These are phyloP conservation scores for Drosophila nebulosa DNA, from an alignment of 1,140 invertebrate species.

Conservation along the genomic window DNA sequence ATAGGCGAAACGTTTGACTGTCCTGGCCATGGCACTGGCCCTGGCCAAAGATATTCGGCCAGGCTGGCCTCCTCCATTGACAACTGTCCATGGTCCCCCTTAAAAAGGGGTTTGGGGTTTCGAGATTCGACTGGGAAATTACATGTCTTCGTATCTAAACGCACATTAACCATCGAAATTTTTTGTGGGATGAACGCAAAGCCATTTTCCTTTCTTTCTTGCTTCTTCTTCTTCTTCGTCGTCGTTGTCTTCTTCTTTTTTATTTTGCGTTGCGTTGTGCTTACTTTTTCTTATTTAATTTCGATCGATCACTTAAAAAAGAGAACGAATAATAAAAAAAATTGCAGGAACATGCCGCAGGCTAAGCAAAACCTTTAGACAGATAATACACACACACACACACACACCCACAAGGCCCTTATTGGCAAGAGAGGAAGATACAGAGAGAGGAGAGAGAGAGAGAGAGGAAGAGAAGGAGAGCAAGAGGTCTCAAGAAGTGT, in stretches of 20 bases:
- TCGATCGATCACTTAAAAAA: conserved; percentile 74
- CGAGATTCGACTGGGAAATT: conserved; percentile 74
- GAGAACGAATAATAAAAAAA: conserved; percentile 74
- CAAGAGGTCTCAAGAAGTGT: neutral
- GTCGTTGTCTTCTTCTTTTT: neutral
- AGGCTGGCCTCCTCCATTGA: conserved; percentile 42
- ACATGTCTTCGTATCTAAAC: conserved; percentile 76
- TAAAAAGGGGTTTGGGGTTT: too few relatives aligned
- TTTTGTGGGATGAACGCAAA: conserved; percentile 29
- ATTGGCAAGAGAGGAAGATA: neutral
- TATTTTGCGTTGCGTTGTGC: conserved; percentile 35
- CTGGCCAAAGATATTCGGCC: conserved; percentile 16
- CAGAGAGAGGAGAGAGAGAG: neutral
- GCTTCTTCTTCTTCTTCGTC: conserved; percentile 18
- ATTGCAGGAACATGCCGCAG: conserved; percentile 61
- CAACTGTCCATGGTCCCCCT: conserved; percentile 46
- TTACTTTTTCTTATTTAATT: conserved; percentile 78
- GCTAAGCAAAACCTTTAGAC: conserved; percentile 33
- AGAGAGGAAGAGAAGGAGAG: neutral
- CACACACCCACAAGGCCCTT: conserved; percentile 1
- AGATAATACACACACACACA: conserved; percentile 41
- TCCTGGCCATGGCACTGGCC: conserved; percentile 27
- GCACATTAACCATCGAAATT: conserved; percentile 67
- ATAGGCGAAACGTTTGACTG: conserved; percentile 38
- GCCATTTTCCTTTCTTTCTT: conserved; percentile 51